A percentile compares a stretch with the other conserved stretches of the same genome.
Evolutionary conservation across 2,797 vertebrate genomes (phyloP).

Genomic region (Enteromius paludinosus): DNA sequence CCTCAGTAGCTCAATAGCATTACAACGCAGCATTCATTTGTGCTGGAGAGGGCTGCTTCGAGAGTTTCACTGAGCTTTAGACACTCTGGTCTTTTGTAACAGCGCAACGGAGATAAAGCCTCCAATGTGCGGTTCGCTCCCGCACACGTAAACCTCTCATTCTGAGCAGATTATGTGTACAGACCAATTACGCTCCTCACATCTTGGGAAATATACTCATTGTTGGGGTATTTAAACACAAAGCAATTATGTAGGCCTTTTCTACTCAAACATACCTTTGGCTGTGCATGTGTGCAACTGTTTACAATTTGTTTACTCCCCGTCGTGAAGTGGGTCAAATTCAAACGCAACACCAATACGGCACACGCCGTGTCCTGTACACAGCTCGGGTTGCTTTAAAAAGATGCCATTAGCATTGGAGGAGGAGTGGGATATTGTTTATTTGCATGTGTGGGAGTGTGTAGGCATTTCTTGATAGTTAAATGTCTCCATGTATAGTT

Average conservation of each 20-base stretch:
- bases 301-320: conserved; percentile 34
- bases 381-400: background rate
- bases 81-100: conserved; percentile 47
- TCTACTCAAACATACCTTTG: conserved; percentile 23
- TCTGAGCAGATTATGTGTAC: conserved; percentile 67
- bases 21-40: conserved; percentile 33
- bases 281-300: conserved; percentile 13
- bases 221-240: conserved; percentile 16
- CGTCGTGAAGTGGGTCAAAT: conserved; percentile 40
- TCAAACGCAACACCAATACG: background rate
- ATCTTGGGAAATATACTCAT: conserved; percentile 41
- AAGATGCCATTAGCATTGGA: background rate
- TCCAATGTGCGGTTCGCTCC: conserved; percentile 70
- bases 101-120: conserved; percentile 67
- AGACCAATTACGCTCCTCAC: conserved; percentile 52
- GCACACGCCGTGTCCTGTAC: background rate
- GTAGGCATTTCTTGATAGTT: conserved; percentile 62
- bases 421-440: conserved; percentile 26
- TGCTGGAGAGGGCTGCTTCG: conserved; percentile 47
- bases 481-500: conserved; percentile 64
- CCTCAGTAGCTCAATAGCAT: conserved; percentile 43
- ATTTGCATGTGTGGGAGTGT: conserved; percentile 47
- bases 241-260: conserved; percentile 20
- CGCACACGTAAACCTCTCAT: conserved; percentile 58
- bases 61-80: conserved; percentile 38